Evolutionary conservation across 2,888 invertebrate species (phyloP).

Genomic region (Mactromeris polynyma): DNA sequence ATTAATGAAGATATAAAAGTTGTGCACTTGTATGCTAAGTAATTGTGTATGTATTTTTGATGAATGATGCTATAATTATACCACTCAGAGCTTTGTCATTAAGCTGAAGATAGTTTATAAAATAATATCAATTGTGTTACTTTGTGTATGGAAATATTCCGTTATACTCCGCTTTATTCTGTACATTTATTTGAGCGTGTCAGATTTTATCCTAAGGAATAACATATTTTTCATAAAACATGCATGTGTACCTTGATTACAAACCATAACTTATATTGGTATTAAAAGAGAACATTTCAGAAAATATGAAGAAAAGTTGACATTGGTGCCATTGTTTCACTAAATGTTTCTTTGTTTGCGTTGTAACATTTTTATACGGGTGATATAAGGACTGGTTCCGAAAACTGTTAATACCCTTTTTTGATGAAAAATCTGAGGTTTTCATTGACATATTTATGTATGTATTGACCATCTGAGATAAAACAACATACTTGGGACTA

Average conservation of each 20-base stretch:
- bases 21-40: conserved; percentile 4
- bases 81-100: conserved; percentile 8
- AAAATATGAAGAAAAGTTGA: neutral
- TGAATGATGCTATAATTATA: neutral
- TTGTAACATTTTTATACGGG: conserved; percentile 37
- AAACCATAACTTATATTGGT: neutral
- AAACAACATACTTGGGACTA: neutral
- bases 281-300: neutral
- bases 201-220: neutral
- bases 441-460: neutral
- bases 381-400: conserved; percentile 47
- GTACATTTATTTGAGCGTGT: neutral
- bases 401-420: neutral
- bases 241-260: neutral
- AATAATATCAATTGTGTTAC: neutral
- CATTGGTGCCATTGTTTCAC: neutral
- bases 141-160: neutral
- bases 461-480: neutral
- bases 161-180: neutral
- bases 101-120: conserved; percentile 3
- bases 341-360: neutral
- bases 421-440: conserved; percentile 4
- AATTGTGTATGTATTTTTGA: neutral
- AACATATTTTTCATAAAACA: neutral
- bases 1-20: conserved; percentile 15